Conservation (phyloP, 2,113 vertebrate species). For the Sakesphorus luctuosus region DNA sequence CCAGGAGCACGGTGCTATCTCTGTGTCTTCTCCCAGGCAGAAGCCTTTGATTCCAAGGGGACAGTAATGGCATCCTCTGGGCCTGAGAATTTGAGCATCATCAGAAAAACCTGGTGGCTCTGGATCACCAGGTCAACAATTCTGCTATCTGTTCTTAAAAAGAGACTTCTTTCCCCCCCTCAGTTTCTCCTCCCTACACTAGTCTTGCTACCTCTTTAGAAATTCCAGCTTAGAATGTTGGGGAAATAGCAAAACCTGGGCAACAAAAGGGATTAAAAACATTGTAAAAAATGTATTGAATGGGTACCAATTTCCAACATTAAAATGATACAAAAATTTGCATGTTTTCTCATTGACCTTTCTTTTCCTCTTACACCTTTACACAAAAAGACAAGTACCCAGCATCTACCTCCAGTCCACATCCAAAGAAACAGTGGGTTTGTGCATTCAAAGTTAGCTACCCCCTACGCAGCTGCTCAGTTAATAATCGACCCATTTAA, state of each 20-base stretch:
- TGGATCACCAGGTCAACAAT: background rate
- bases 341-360: background rate
- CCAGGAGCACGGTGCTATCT: background rate
- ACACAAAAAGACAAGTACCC: background rate
- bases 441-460: slow-evolving; percentile 82
- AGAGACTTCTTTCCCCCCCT: background rate
- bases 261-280: background rate
- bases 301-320: background rate
- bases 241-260: slow-evolving; percentile 1
- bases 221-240: background rate
- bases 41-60: background rate
- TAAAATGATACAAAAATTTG: background rate
- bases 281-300: background rate
- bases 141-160: background rate
- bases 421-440: background rate
- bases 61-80: rapidly evolving
- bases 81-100: background rate
- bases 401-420: background rate
- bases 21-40: background rate
- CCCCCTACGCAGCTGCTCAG: slow-evolving; percentile 79
- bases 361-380: background rate
- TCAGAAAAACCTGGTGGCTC: background rate
- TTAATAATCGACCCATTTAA: slow-evolving; percentile 81
- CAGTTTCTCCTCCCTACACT: background rate
- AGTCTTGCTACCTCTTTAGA: background rate